phyloP scores from a whole-genome alignment of 2,888 invertebrate species.

The Psylliodes chrysocephalus region DNA sequence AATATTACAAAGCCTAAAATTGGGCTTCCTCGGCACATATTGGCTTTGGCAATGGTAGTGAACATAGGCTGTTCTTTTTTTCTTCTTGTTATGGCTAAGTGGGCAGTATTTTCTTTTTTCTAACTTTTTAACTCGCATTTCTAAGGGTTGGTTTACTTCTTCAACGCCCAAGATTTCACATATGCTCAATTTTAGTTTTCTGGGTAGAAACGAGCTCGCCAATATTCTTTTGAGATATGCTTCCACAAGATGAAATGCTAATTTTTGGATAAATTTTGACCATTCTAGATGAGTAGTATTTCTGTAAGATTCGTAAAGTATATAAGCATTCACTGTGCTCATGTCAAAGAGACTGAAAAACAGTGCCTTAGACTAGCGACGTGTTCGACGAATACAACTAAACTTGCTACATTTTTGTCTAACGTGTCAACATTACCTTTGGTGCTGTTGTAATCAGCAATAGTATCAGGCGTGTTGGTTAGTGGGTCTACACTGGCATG shows the following conservation, averaged over 20 bases:
- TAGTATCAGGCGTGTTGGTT: conserved; percentile 28
- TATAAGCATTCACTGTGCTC: conserved; percentile 19
- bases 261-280: conserved; percentile 25
- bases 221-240: conserved; percentile 20
- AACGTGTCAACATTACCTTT: conserved; percentile 25
- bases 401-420: conserved; percentile 30
- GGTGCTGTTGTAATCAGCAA: too few species aligned
- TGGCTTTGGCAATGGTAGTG: conserved; percentile 23
- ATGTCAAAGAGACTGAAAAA: conserved; percentile 30
- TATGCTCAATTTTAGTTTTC: conserved; percentile 24
- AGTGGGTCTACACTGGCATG: too few species aligned
- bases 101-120: conserved; percentile 23
- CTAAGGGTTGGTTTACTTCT: conserved; percentile 3
- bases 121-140: not conserved
- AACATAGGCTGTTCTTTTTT: conserved; percentile 25
- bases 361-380: conserved; percentile 22
- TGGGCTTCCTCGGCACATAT: conserved; percentile 23
- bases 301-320: conserved; percentile 18
- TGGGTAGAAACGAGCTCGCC: conserved; percentile 12
- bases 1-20: conserved; percentile 24
- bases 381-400: conserved; percentile 22
- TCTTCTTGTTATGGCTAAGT: conserved; percentile 17
- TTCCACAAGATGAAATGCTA: conserved; percentile 23
- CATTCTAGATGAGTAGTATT: conserved; percentile 20
- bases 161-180: conserved; percentile 25